These are phyloP conservation scores for Acinonyx jubatus DNA, from an alignment of 2,113 vertebrate species.

Conservation along the genomic window DNA sequence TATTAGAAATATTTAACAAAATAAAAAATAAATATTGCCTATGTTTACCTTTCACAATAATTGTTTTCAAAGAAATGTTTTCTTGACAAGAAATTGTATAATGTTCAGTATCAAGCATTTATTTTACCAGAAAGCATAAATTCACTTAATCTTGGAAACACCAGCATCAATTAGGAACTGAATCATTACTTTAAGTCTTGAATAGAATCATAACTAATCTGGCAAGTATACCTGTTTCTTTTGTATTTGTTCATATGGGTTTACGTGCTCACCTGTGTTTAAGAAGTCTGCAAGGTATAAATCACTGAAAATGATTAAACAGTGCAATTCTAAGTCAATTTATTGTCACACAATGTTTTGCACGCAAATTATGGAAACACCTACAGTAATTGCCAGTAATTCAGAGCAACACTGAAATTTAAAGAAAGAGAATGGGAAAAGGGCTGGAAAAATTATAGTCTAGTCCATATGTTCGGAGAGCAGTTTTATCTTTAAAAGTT, in stretches of 20 bases:
- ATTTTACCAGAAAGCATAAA: neutral
- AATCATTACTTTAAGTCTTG: neutral
- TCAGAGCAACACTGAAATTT: neutral
- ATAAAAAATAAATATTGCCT: neutral
- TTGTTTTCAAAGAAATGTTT: neutral
- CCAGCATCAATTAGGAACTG: neutral
- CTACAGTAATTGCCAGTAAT: neutral
- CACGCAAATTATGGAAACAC: neutral
- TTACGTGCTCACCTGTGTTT: neutral
- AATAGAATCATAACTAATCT: neutral
- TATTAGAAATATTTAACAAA: neutral
- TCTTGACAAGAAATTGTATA: neutral
- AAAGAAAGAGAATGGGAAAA: neutral
- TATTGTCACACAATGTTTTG: neutral
- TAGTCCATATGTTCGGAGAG: neutral
- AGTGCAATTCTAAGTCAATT: neutral
- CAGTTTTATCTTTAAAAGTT: neutral
- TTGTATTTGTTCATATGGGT: neutral
- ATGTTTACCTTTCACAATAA: neutral
- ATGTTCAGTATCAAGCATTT: neutral
- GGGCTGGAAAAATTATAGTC: neutral
- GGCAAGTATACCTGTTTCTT: neutral
- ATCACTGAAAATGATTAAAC: neutral
- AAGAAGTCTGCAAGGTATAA: neutral
- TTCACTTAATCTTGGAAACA: neutral